A percentile compares a stretch with the other conserved stretches of the same genome.
These are phyloP conservation scores for Ceyx cyanopectus DNA, from an alignment of 2,113 vertebrate genomes.

Conservation along the genomic window DNA sequence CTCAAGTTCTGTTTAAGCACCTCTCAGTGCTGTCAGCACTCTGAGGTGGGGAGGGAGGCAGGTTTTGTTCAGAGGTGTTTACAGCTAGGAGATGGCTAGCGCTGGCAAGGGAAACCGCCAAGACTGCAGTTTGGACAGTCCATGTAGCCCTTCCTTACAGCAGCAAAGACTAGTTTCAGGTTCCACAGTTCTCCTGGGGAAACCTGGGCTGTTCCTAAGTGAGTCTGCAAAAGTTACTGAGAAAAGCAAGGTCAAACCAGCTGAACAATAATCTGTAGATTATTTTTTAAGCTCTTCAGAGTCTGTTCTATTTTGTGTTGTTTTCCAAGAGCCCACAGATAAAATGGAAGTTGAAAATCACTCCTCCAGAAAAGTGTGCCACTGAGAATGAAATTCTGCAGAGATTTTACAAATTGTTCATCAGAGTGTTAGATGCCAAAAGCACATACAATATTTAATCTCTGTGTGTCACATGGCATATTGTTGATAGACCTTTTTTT, in stretches of 20 bases:
- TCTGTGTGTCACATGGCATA: constrained; percentile 30
- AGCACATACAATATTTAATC: constrained; percentile 40
- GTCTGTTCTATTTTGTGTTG: background rate
- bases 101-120: background rate
- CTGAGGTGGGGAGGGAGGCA: background rate
- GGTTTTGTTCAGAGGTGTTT: background rate
- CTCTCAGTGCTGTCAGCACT: background rate
- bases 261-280: background rate
- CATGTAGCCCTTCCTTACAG: background rate
- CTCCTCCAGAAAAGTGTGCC: background rate
- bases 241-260: background rate
- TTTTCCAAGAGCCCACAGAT: background rate
- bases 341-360: constrained; percentile 18
- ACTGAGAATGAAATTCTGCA: constrained; percentile 6
- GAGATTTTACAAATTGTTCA: constrained; percentile 36
- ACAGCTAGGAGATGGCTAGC: background rate
- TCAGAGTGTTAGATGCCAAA: constrained; percentile 6
- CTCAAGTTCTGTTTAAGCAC: background rate
- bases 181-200: background rate
- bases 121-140: background rate
- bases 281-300: background rate
- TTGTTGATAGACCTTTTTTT: background rate
- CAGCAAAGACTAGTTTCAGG: background rate
- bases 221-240: background rate
- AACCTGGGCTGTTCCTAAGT: background rate